These are phyloP conservation scores for Melitaea cinxia DNA, from an alignment of 1,140 invertebrate genomes.

Conservation along the genomic window DNA sequence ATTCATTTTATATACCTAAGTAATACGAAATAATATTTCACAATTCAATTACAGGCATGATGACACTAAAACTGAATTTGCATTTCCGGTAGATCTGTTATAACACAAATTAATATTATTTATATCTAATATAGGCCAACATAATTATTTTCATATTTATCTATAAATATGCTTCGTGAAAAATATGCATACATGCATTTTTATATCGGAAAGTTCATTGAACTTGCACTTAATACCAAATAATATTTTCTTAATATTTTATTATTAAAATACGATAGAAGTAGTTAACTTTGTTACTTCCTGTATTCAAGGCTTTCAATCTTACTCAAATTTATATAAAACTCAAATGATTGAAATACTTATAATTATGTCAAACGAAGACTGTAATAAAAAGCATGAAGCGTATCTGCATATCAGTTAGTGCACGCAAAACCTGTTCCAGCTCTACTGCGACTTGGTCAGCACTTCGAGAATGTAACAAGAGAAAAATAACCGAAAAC, in stretches of 20 bases:
- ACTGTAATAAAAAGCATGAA: slow-evolving; percentile 12
- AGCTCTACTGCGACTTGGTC: slow-evolving; percentile 49
- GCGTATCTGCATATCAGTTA: slow-evolving; percentile 10
- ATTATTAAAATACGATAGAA: too few species aligned
- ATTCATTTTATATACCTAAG: slow-evolving; percentile 22
- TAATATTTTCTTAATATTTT: too few species aligned
- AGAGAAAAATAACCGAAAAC: slow-evolving; percentile 57
- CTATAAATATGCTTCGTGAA: too few species aligned
- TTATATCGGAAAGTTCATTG: too few species aligned
- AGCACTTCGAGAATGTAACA: slow-evolving; percentile 66
- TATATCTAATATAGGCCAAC: too few species aligned
- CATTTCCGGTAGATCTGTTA: neutral
- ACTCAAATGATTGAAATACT: neutral
- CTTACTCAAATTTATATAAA: neutral
- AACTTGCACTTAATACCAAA: too few species aligned
- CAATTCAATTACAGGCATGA: slow-evolving; percentile 3
- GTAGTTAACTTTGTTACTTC: too few species aligned
- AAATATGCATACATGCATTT: too few species aligned
- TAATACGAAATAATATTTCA: slow-evolving; percentile 18
- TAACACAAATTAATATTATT: neutral
- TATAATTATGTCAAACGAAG: slow-evolving; percentile 3
- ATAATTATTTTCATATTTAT: neutral
- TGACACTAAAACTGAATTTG: neutral
- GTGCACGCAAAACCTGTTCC: slow-evolving; percentile 53
- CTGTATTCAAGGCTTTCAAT: too few species aligned